Percentiles rank a stretch among this genome's conserved stretches.
Evolutionary conservation across 2,888 invertebrate genomes (phyloP).

Genomic region (Limenitis camilla): DNA sequence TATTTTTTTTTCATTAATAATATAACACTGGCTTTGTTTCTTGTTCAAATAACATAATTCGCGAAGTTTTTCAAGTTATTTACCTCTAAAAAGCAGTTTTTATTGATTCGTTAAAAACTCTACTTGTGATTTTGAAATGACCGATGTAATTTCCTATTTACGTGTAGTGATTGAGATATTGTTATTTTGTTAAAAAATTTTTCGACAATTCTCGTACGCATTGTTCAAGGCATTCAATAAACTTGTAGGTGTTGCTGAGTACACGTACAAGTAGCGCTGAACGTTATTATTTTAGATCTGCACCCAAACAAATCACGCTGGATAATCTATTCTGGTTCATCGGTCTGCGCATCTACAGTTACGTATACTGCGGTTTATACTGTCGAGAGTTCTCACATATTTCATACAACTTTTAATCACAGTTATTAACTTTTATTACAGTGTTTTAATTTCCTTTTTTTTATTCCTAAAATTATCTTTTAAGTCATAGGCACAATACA

Average conservation of each 20-base stretch:
- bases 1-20: no score
- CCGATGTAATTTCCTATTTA: no score
- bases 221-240: background rate
- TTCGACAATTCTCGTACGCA: background rate
- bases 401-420: background rate
- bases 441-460: no score
- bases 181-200: no score
- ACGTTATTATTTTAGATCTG: conserved; percentile 18
- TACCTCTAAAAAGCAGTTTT: no score
- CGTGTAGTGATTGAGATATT: background rate
- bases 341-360: conserved; percentile 17
- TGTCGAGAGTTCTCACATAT: conserved; percentile 3
- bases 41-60: no score
- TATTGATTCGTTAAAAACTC: no score
- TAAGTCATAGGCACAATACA: no score
- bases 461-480: no score
- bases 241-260: conserved; percentile 2
- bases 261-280: conserved; percentile 11
- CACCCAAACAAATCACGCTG: conserved; percentile 19
- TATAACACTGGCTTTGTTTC: no score
- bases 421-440: background rate
- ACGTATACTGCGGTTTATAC: conserved; percentile 9
- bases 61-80: no score
- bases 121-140: no score
- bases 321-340: conserved; percentile 19